Evolutionary conservation across 2,113 vertebrate species (phyloP).

Genomic region (Colossoma macropomum): DNA sequence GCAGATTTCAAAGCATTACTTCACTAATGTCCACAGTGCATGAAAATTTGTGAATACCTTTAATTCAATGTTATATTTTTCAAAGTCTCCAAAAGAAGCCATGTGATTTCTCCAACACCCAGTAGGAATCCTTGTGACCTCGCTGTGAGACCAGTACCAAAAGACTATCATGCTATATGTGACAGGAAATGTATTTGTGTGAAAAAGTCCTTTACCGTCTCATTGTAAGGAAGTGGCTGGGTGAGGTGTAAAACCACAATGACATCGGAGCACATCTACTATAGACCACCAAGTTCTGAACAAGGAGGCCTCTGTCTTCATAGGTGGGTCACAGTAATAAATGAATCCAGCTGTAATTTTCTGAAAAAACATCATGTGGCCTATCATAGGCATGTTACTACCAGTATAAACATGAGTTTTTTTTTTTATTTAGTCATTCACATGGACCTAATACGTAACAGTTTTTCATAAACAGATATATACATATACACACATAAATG

Average conservation of each 20-base stretch:
- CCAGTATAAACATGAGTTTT: background rate
- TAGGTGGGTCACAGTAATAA: background rate
- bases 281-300: background rate
- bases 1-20: background rate
- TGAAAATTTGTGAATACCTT: background rate
- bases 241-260: conserved; percentile 18
- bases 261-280: background rate
- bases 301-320: background rate
- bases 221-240: conserved; percentile 34
- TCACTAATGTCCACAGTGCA: background rate
- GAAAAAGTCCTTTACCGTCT: background rate
- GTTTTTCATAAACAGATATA: background rate
- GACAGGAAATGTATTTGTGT: background rate
- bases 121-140: background rate
- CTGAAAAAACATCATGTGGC: background rate
- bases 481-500: background rate
- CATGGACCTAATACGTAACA: background rate
- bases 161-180: conserved; percentile 58
- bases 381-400: too few species aligned
- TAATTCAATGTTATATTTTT: too few species aligned
- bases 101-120: too few species aligned
- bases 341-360: background rate
- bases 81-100: too few species aligned
- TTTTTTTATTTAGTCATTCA: background rate
- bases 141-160: background rate